These are phyloP conservation scores for Tipula helvola DNA, from an alignment of 2,888 invertebrate genomes.

Conservation along the genomic window DNA sequence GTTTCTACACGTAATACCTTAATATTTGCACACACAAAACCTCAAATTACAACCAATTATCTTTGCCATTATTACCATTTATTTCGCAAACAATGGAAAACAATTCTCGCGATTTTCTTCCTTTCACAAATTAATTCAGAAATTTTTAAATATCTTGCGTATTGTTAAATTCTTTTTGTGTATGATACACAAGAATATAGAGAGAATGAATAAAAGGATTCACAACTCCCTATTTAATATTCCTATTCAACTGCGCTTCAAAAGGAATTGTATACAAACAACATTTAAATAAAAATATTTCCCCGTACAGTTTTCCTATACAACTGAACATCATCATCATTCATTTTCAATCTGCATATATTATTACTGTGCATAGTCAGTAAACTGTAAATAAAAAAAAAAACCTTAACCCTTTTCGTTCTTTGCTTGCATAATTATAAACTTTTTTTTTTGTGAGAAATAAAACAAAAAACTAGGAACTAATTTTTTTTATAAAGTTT, in stretches of 20 bases:
- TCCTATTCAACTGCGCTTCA: neutral
- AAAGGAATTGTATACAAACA: neutral
- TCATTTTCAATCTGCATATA: neutral
- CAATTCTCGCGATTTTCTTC: neutral
- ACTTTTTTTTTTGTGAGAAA: neutral
- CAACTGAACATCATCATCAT: neutral
- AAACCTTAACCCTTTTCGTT: neutral
- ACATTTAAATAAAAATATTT: neutral
- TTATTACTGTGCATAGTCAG: neutral
- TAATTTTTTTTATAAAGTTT: neutral
- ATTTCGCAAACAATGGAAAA: neutral
- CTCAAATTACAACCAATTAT: neutral
- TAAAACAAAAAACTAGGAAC: neutral
- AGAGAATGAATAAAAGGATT: neutral
- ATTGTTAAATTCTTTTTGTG: neutral
- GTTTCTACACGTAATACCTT: neutral
- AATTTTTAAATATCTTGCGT: neutral
- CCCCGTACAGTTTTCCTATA: neutral
- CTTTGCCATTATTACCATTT: neutral
- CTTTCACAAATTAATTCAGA: neutral
- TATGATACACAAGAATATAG: neutral
- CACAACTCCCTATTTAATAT: neutral
- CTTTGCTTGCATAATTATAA: neutral
- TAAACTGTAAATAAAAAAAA: neutral
- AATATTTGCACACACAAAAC: neutral